Percentiles rank a stretch among this genome's conserved stretches.
phyloP scores from a whole-genome alignment of 1,140 invertebrate species.

The Proctacanthus coquilletti region DNA sequence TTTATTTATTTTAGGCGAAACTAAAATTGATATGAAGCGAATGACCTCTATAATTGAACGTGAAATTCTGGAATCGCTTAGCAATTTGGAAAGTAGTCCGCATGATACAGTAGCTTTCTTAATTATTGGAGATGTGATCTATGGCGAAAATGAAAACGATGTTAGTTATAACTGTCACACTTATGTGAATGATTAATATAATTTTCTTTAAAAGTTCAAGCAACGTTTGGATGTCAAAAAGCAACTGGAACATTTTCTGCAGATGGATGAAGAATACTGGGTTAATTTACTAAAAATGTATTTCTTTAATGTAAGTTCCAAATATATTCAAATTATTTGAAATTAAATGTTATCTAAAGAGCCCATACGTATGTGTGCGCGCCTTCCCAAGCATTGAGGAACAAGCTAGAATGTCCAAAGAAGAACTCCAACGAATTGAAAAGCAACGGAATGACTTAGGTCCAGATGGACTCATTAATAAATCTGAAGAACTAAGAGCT shows the following conservation, averaged over 20 bases:
- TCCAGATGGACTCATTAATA: slow-evolving; percentile 46
- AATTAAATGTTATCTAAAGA: neutral
- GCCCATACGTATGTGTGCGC: slow-evolving; percentile 34
- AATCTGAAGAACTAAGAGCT: slow-evolving; percentile 41
- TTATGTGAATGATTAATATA: neutral
- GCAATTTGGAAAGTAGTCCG: slow-evolving; percentile 56
- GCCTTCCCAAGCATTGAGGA: slow-evolving; percentile 41
- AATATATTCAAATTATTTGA: neutral
- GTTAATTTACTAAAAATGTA: slow-evolving; percentile 49
- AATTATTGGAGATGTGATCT: slow-evolving; percentile 68
- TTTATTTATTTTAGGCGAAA: slow-evolving; percentile 26
- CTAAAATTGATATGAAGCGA: slow-evolving; percentile 57
- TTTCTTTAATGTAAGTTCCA: slow-evolving; percentile 37
- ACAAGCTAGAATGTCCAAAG: slow-evolving; percentile 40
- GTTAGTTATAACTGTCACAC: slow-evolving; percentile 35
- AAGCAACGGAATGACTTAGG: slow-evolving; percentile 47
- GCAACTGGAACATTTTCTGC: slow-evolving; percentile 42
- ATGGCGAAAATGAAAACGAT: slow-evolving; percentile 56
- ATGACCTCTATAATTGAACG: slow-evolving; percentile 56
- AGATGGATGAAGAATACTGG: slow-evolving; percentile 56
- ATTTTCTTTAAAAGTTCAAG: slow-evolving; percentile 42
- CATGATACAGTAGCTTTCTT: slow-evolving; percentile 58
- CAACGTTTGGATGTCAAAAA: slow-evolving; percentile 53
- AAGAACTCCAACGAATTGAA: slow-evolving; percentile 50
- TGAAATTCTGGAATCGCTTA: slow-evolving; percentile 53